Percentiles rank a stretch among this genome's conserved stretches.
Conservation (phyloP, 2,113 vertebrate species). For the Mandrillus leucophaeus region DNA sequence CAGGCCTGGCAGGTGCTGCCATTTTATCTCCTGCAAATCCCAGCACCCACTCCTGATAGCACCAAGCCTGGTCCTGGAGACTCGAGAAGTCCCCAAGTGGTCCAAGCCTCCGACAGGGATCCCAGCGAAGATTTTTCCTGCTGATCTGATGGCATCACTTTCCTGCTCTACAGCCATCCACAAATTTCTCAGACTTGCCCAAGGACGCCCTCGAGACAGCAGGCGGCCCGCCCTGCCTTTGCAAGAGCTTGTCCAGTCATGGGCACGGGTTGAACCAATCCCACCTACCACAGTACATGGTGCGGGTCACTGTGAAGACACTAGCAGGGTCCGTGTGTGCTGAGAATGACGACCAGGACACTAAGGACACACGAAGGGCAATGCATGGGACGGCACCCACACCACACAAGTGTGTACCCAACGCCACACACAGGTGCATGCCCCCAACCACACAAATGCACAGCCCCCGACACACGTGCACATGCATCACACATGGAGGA, state of each 20-base stretch:
- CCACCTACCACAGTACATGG: too few relatives aligned
- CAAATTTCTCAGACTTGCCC: accelerated
- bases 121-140: accelerated
- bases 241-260: accelerated
- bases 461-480: accelerated
- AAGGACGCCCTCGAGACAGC: accelerated
- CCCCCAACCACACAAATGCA: too few relatives aligned
- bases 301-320: accelerated
- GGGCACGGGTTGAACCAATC: background rate
- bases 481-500: accelerated
- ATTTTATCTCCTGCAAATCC: background rate
- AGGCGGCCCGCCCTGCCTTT: background rate
- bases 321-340: background rate
- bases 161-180: background rate
- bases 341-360: too few relatives aligned
- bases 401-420: background rate
- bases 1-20: accelerated
- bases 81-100: accelerated
- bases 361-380: background rate
- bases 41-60: background rate
- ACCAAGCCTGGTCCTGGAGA: background rate
- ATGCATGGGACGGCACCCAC: background rate
- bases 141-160: accelerated
- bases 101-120: accelerated
- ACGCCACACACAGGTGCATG: too few relatives aligned